Evolutionary conservation across 1,140 invertebrate species (phyloP).

Genomic region (Mamestra configurata): DNA sequence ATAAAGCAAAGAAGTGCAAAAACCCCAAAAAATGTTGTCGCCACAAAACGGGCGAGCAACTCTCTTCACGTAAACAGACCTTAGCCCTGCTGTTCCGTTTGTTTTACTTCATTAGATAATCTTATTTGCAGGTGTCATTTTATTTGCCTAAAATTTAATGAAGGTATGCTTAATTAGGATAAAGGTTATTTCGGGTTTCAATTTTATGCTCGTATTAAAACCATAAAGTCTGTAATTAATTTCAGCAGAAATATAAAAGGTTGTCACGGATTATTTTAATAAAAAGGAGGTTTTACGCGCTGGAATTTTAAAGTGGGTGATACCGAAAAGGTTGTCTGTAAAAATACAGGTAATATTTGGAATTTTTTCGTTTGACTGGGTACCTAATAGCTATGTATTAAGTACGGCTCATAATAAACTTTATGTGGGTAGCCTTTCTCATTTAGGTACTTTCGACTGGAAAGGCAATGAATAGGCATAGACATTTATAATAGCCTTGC

Average conservation of each 20-base stretch:
- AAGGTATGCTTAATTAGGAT: constrained; percentile 43
- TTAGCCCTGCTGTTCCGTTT: neutral
- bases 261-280: neutral
- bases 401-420: neutral
- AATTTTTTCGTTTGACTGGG: neutral
- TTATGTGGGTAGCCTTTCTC: neutral
- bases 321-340: neutral
- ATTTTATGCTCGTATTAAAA: constrained; percentile 27
- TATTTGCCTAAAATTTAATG: constrained; percentile 26
- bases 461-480: neutral
- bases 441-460: neutral
- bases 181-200: constrained; percentile 29
- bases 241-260: constrained; percentile 39
- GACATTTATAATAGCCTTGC: neutral
- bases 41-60: too few species aligned
- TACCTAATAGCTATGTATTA: neutral
- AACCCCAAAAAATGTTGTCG: too few species aligned
- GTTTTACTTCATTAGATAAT: constrained; percentile 29
- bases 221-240: constrained; percentile 36
- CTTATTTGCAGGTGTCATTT: constrained; percentile 32
- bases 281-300: constrained; percentile 6
- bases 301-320: constrained; percentile 1
- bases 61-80: neutral
- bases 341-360: neutral
- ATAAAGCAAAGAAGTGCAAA: too few species aligned